A percentile compares a stretch with the other conserved stretches of the same genome.
These are phyloP conservation scores for Drosophila triauraria DNA, from an alignment of 1,140 invertebrate species.

Conservation along the genomic window DNA sequence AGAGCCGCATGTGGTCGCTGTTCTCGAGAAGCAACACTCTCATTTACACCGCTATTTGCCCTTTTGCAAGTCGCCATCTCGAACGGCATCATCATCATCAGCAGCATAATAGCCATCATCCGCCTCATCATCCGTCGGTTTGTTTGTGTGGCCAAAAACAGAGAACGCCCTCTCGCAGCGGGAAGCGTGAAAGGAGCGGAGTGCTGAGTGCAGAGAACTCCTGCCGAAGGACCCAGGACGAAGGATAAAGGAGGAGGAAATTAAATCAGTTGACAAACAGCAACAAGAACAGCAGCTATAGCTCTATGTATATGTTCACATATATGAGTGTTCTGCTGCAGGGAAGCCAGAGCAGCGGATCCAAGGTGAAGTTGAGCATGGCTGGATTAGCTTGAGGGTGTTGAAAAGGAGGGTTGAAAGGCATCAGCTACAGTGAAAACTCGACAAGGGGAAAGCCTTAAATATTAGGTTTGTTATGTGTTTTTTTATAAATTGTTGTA, in stretches of 20 bases:
- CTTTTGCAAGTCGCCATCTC: constrained; percentile 75
- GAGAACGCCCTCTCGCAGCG: constrained; percentile 74
- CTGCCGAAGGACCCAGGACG: not conserved
- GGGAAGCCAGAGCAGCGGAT: constrained; percentile 17
- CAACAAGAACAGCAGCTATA: constrained; percentile 45
- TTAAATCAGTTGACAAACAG: constrained; percentile 82
- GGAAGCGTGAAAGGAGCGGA: constrained; percentile 27
- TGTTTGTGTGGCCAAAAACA: constrained; percentile 76
- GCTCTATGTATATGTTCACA: not conserved
- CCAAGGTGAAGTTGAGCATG: constrained; percentile 46
- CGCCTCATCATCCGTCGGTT: constrained; percentile 35
- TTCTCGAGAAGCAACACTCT: constrained; percentile 60
- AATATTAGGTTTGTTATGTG: too few relatives aligned
- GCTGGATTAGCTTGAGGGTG: constrained; percentile 57
- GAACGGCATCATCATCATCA: constrained; percentile 6
- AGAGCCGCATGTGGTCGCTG: constrained; percentile 70
- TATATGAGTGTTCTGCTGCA: not conserved
- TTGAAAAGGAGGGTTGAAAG: constrained; percentile 42
- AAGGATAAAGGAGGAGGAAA: constrained; percentile 61
- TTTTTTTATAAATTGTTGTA: too few relatives aligned
- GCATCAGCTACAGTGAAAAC: constrained; percentile 12
- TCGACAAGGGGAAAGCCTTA: not conserved
- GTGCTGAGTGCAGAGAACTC: not conserved
- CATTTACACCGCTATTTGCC: constrained; percentile 67
- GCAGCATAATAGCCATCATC: constrained; percentile 39